Evolutionary conservation across 2,113 vertebrate species (phyloP).

Genomic region (Pelecanus crispus): DNA sequence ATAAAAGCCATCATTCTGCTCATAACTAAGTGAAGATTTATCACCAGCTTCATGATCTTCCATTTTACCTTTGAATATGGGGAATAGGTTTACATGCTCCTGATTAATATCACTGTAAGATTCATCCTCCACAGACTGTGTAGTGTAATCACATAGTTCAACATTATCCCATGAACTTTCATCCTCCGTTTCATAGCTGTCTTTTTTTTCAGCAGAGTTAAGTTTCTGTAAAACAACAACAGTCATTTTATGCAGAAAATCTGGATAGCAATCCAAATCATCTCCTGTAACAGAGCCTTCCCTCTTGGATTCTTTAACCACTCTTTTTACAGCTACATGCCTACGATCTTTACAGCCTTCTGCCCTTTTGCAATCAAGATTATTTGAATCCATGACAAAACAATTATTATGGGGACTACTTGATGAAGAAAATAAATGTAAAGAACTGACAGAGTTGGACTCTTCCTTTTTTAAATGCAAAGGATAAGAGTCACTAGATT

Average conservation of each 20-base stretch:
- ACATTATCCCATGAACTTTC: constrained; percentile 80
- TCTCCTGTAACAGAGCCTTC: constrained; percentile 73
- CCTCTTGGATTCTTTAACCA: constrained; percentile 70
- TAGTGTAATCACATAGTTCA: constrained; percentile 79
- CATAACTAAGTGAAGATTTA: constrained; percentile 73
- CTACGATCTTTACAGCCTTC: constrained; percentile 71
- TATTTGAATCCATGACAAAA: constrained; percentile 75
- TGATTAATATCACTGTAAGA: constrained; percentile 76
- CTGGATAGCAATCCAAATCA: constrained; percentile 82
- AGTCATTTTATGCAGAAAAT: constrained; percentile 83
- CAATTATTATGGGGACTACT: constrained; percentile 74
- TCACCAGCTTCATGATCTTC: constrained; percentile 73
- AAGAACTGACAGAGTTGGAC: constrained; percentile 67
- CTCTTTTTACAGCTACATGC: constrained; percentile 73
- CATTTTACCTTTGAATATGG: constrained; percentile 79
- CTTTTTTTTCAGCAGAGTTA: constrained; percentile 80
- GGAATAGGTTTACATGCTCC: constrained; percentile 75
- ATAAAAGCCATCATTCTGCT: constrained; percentile 81
- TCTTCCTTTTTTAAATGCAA: constrained; percentile 80
- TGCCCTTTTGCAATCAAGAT: constrained; percentile 65
- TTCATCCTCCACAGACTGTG: constrained; percentile 76
- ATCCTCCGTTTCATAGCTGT: constrained; percentile 81
- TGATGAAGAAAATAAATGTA: constrained; percentile 73
- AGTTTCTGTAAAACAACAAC: constrained; percentile 83
- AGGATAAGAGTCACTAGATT: constrained; percentile 74